Conservation (phyloP, 2,113 vertebrate genomes). For the Camelus dromedarius region DNA sequence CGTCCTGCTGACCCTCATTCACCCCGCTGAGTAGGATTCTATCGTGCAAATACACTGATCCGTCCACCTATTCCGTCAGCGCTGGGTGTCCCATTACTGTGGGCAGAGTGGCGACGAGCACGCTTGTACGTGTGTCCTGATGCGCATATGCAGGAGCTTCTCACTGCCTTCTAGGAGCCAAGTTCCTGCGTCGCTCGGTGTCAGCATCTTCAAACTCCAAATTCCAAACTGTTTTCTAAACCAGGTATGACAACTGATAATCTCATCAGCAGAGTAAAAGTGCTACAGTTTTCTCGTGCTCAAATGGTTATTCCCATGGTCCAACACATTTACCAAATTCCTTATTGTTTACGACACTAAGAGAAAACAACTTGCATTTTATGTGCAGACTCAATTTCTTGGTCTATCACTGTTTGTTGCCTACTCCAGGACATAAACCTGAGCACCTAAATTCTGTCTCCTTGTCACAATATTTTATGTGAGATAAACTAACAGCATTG, state of each 20-base stretch:
- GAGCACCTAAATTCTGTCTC: neutral
- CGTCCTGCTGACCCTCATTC: neutral
- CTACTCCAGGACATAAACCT: neutral
- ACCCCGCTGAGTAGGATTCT: neutral
- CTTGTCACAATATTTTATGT: neutral
- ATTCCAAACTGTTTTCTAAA: slow-evolving; percentile 5
- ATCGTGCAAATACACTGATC: neutral
- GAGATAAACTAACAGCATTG: neutral
- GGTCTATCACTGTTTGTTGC: neutral
- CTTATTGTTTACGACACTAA: neutral
- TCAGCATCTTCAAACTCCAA: neutral
- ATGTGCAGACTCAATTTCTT: neutral
- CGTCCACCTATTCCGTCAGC: neutral
- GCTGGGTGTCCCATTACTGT: fast-evolving
- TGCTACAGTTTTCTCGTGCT: neutral
- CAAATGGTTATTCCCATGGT: neutral
- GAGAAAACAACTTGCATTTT: neutral
- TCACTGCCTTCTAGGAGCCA: neutral
- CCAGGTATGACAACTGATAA: neutral
- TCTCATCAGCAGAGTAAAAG: neutral
- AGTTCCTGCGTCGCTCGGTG: fast-evolving
- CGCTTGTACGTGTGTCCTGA: fast-evolving
- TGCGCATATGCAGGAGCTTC: fast-evolving
- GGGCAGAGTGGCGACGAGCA: neutral
- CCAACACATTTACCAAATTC: neutral